Evolutionary conservation across 2,888 invertebrate genomes (phyloP), one percentile per base, ranked within the genome.

Genomic region (Parapristionchus giblindavisi): DNA sequence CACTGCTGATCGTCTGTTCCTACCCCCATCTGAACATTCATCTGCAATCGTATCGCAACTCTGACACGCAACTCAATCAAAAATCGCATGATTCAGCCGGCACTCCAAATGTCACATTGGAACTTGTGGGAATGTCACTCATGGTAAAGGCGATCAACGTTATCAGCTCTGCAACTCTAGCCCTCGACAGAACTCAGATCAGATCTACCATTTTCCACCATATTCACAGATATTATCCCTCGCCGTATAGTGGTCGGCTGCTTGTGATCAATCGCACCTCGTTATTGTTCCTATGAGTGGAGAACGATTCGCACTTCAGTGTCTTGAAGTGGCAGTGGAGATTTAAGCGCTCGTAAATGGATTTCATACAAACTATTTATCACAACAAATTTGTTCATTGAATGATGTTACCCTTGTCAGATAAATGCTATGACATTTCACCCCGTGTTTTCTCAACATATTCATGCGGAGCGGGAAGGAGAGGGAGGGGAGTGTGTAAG

Each of bases 161-260:
- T 0, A 65, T 65, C 17, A 48, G 65, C 17, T 65, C 65, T 29
- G 65, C 65, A 29, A 65, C 29, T 8, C 48, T 65, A 0, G 65
- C 65, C 32, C 65, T 65, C 0, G 65, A 65, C 29, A 65, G 48
- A 8, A 65, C 65, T 48, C 65, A 11, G 65, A 48, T 48, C 43
- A 3, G 65, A 65, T 21, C 48, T 65, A 32, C 65, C 65, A 5
- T 65, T 65, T 21, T 65, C 65, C 3, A 65, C 65, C 27, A 54
- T 76, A 1, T 78, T 79, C 21, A 76, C 65, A 1, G 61, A 71
- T n/a, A 75, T 73, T 4, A 68, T 78, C 3, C 78, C 78, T 3
- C 75, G 78, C 0, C 72, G 79, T 3, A 27, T 78, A 3, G 66
- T 61, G 1, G 34, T 78, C 27, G 78, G 68, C 6, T 34, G 79